Evolutionary conservation across 2,113 vertebrate genomes (phyloP).

Genomic region (Podarcis cretensis): DNA sequence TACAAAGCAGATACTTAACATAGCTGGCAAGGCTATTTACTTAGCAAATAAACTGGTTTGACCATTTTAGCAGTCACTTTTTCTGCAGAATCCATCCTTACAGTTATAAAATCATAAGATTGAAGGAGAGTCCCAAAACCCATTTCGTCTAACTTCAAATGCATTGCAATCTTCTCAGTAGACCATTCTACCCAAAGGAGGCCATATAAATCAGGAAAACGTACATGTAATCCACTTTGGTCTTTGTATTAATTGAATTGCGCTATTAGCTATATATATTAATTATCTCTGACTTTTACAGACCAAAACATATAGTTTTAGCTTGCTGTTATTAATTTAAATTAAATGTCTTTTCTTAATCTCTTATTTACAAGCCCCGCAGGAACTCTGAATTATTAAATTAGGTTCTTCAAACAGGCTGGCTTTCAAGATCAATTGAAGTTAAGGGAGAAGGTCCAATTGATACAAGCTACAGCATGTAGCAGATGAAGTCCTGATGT

Average conservation of each 20-base stretch:
- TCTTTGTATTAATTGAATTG: neutral
- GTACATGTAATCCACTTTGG: neutral
- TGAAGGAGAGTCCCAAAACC: too few species aligned
- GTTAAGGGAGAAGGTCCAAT: neutral
- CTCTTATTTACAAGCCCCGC: constrained; percentile 37
- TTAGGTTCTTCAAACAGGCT: constrained; percentile 35
- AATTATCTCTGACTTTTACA: constrained; percentile 10
- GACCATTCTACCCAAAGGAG: neutral
- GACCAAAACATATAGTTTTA: constrained; percentile 7
- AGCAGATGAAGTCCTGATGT: neutral
- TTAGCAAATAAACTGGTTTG: too few species aligned
- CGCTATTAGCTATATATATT: constrained; percentile 27
- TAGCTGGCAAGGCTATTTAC: too few species aligned
- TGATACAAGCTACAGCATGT: neutral
- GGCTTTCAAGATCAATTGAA: neutral
- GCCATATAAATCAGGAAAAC: neutral
- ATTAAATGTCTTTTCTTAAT: neutral
- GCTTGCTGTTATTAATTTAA: constrained; percentile 16
- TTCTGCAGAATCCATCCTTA: too few species aligned
- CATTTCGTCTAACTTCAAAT: too few species aligned
- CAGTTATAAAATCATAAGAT: too few species aligned
- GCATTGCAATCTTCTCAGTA: neutral
- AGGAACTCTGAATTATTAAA: constrained; percentile 40
- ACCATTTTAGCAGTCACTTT: too few species aligned
- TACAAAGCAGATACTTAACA: too few species aligned